These are phyloP conservation scores for Anhinga rufa DNA, from an alignment of 2,113 vertebrate genomes.

Conservation along the genomic window DNA sequence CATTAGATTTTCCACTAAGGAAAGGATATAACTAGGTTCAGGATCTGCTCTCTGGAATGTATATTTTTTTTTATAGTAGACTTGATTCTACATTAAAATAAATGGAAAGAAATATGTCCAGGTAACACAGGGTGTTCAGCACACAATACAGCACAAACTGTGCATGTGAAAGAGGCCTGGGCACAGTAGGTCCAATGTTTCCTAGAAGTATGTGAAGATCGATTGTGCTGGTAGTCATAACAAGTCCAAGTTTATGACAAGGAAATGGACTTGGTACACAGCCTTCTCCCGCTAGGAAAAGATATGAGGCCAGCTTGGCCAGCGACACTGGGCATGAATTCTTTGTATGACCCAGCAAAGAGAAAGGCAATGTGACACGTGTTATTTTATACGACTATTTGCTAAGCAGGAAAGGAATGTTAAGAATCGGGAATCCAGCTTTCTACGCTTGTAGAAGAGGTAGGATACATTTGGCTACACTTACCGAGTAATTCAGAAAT, in stretches of 20 bases:
- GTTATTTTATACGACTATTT: neutral
- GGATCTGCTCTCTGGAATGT: neutral
- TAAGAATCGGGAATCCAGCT: neutral
- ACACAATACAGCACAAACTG: accelerated
- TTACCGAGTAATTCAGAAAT: neutral
- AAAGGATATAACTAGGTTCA: neutral
- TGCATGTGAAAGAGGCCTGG: neutral
- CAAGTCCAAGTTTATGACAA: neutral
- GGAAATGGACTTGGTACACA: neutral
- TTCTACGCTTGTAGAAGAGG: neutral
- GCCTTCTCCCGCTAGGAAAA: neutral
- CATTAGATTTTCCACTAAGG: neutral
- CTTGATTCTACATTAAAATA: neutral
- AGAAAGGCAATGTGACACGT: neutral
- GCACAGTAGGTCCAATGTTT: neutral
- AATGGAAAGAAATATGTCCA: neutral
- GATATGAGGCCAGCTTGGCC: neutral
- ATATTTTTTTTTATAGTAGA: neutral
- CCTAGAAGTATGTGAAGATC: accelerated
- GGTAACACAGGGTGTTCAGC: neutral
- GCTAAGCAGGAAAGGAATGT: neutral
- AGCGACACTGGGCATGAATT: neutral
- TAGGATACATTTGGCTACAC: neutral
- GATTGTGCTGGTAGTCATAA: accelerated
- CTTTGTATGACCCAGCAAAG: neutral